Conservation (phyloP, 2,797 vertebrate species). For the Myotis daubentonii region DNA sequence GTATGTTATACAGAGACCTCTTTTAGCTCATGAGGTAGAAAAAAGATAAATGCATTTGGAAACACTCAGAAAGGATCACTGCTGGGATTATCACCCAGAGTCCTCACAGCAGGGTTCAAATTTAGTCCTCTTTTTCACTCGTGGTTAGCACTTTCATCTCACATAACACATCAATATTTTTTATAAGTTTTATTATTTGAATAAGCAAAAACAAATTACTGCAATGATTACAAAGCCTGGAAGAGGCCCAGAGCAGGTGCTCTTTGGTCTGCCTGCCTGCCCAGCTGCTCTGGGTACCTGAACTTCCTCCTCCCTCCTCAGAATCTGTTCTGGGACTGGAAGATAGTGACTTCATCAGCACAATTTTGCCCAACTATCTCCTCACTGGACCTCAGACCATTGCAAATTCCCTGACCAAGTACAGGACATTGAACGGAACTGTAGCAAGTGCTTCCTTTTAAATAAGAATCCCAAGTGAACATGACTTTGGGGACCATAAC, state of each 20-base stretch:
- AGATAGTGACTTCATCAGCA: neutral
- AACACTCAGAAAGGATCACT: too few relatives aligned
- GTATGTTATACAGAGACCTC: neutral
- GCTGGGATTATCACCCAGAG: neutral
- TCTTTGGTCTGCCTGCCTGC: neutral
- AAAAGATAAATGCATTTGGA: neutral
- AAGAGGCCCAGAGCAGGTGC: neutral
- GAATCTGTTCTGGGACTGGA: neutral
- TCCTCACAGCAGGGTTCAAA: neutral
- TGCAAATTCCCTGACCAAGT: neutral
- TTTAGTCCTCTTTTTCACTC: neutral
- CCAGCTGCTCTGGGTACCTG: neutral
- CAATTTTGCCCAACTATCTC: too few relatives aligned
- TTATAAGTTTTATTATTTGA: neutral
- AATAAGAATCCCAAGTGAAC: neutral
- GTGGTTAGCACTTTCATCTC: neutral
- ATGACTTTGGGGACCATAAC: accelerated
- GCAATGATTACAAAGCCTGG: neutral
- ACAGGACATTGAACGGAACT: neutral
- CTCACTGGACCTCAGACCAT: neutral
- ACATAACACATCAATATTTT: neutral
- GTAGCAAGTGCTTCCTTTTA: neutral
- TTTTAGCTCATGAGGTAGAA: neutral
- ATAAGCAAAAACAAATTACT: neutral
- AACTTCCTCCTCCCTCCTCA: neutral